These are phyloP conservation scores for Lacanobia oleracea DNA, from an alignment of 2,888 invertebrate genomes.

Conservation along the genomic window DNA sequence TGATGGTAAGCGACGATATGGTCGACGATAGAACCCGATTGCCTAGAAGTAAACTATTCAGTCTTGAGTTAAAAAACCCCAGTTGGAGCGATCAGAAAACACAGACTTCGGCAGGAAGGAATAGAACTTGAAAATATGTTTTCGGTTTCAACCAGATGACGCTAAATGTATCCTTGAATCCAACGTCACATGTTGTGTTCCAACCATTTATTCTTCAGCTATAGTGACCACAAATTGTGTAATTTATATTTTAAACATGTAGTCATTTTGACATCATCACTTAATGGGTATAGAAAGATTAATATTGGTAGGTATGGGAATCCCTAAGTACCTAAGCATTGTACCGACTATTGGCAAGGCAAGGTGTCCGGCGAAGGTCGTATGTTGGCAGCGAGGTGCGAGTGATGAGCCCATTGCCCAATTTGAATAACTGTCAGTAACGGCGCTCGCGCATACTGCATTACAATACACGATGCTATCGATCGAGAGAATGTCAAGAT, in stretches of 20 bases:
- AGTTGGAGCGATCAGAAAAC: too few species aligned
- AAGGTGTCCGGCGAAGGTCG: constrained; percentile 30
- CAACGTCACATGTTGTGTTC: not conserved
- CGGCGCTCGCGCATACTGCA: constrained; percentile 67
- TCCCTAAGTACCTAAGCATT: constrained; percentile 47
- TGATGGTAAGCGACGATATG: too few species aligned
- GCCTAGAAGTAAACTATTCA: too few species aligned
- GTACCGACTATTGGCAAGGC: constrained; percentile 30
- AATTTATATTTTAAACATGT: constrained; percentile 41
- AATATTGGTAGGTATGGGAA: constrained; percentile 32
- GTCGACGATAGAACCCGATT: too few species aligned
- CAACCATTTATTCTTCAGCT: not conserved
- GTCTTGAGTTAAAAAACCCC: too few species aligned
- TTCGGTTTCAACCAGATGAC: not conserved
- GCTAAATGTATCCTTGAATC: constrained; percentile 23
- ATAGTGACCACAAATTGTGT: constrained; percentile 21
- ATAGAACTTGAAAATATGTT: not conserved
- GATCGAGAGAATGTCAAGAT: constrained; percentile 45
- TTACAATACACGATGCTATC: constrained; percentile 54
- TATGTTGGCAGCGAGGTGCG: constrained; percentile 32
- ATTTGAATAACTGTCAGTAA: constrained; percentile 73
- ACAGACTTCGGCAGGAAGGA: not conserved
- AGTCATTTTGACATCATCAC: constrained; percentile 27
- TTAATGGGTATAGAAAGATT: not conserved
- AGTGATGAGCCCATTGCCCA: constrained; percentile 59